Evolutionary conservation across 1,140 invertebrate species (phyloP), one percentile per base, ranked within the genome.

Genomic region (Dermatophagoides farinae): DNA sequence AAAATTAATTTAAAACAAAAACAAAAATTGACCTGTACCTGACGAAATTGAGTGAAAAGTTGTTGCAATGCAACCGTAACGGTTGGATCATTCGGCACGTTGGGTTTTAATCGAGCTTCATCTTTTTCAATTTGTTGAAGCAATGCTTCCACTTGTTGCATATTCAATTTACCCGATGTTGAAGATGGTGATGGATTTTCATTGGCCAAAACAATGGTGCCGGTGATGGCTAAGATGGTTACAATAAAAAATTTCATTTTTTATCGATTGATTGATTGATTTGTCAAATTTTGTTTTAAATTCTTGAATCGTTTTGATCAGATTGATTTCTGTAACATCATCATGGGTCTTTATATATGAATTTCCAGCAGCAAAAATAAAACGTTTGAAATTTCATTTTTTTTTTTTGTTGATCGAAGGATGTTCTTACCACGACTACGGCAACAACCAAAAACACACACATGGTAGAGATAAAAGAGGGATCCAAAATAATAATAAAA

Each of bases 231-330:
- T 16, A 23, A 38, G 1, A 38, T 2, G 6, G 23, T 11, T 25
- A 55, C 53, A 6, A 25, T 25, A 4, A 55, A 38, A 25, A 55
- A 55, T 25, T 55, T 55, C 53, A 55, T 55, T 37, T 55, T 50
- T 20, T 2, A 5, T 53, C 4, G 2, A 4, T 31, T 31, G 31
- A 8, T 8, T 2, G 31, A 4, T 53, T 31, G 51, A 53, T 53
- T 31, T 53, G 37, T 53, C 6, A 11, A 18, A 20, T 47, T 53
- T 25, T 11, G 51, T 55, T 55, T 40, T 2, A 44, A 41, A n/a
- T n/a, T n/a, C n/a, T 54, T 55, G 31, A 44, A 8, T 55, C 39
- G 31, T 55, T 44, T 55, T 38, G 51, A 22, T 53, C 12, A 10
- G 50, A 10, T 53, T 39, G 51, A 16, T 25, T 2, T 53, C 14